phyloP scores from a whole-genome alignment of 1,140 invertebrate genomes.

The Heliconius congener region DNA sequence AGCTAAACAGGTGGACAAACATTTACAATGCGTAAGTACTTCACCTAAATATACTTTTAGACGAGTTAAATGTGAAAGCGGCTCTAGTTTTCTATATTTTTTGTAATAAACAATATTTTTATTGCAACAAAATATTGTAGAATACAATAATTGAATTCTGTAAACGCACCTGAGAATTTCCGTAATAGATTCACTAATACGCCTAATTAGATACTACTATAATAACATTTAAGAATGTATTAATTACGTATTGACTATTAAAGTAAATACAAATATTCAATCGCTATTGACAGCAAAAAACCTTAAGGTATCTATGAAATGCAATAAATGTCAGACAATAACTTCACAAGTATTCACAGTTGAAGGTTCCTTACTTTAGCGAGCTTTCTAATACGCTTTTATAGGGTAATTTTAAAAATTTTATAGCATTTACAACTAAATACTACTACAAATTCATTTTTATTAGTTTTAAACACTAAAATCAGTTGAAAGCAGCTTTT shows the following conservation, averaged over 20 bases:
- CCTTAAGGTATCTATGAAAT: constrained; percentile 9
- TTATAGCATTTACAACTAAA: not conserved
- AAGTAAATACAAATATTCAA: not conserved
- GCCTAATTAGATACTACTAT: constrained; percentile 4
- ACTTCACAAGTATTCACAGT: not conserved
- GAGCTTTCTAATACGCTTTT: not conserved
- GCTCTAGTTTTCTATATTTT: not conserved
- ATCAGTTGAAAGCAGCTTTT: not conserved
- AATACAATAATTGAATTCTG: not conserved
- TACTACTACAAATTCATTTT: not conserved
- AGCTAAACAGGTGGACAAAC: constrained; percentile 58
- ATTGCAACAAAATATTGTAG: not conserved
- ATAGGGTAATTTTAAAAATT: not conserved
- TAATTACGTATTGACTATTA: not conserved
- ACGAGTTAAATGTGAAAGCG: not conserved
- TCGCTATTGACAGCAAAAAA: not conserved
- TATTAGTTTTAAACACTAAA: not conserved
- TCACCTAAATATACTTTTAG: not conserved
- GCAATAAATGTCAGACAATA: constrained; percentile 13
- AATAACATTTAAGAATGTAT: constrained; percentile 6
- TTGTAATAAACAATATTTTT: not conserved
- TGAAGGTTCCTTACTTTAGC: constrained; percentile 13
- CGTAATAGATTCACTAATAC: not conserved
- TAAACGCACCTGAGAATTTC: constrained; percentile 19
- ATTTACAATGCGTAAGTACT: constrained; percentile 24